phyloP scores from a whole-genome alignment of 1,140 invertebrate species.

The Cotesia chilonis region DNA sequence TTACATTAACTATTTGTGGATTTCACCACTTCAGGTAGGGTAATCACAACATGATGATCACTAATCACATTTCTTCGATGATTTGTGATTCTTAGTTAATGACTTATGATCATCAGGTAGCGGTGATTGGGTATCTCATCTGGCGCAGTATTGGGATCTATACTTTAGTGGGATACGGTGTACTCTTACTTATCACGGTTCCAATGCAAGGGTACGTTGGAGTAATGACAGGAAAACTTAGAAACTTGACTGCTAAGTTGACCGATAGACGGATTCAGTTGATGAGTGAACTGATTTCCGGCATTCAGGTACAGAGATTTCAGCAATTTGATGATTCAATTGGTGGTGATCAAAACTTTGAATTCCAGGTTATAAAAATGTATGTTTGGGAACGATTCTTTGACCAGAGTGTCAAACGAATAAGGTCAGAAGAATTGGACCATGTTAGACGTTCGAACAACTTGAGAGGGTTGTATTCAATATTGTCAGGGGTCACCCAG shows the following conservation, averaged over 20 bases:
- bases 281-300: slow-evolving; percentile 81
- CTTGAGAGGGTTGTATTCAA: no score
- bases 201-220: slow-evolving; percentile 75
- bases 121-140: slow-evolving; percentile 70
- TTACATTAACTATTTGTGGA: slow-evolving; percentile 66
- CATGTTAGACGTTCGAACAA: no score
- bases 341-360: no score
- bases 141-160: slow-evolving; percentile 75
- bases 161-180: slow-evolving; percentile 75
- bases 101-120: slow-evolving; percentile 53
- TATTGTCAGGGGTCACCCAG: no score
- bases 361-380: no score
- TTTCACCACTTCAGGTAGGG: slow-evolving; percentile 59
- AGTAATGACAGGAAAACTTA: slow-evolving; percentile 65
- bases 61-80: no score
- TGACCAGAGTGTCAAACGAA: no score
- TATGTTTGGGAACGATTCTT: no score
- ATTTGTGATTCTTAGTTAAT: not conserved
- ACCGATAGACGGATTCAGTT: slow-evolving; percentile 79
- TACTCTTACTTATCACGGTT: slow-evolving; percentile 69
- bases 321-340: no score
- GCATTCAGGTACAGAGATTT: slow-evolving; percentile 69
- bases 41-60: no score
- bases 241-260: slow-evolving; percentile 68
- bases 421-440: no score